Conservation (phyloP, 2,888 invertebrate genomes). For the Diaprepes abbreviatus region DNA sequence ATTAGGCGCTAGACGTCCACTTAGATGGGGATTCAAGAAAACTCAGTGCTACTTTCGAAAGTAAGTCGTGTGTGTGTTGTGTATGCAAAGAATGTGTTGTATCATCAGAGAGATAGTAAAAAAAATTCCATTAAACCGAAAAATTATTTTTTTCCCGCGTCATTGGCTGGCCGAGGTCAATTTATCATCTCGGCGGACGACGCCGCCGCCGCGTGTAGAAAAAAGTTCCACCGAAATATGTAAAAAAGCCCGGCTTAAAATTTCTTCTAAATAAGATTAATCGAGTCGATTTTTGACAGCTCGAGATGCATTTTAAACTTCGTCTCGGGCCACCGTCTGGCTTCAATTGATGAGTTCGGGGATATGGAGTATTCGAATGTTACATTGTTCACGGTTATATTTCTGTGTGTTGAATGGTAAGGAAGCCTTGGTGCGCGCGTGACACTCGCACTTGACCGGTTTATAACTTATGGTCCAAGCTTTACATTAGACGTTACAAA, state of each 20-base stretch:
- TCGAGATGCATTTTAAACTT: slow-evolving; percentile 49
- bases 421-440: too few relatives aligned
- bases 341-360: neutral
- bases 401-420: too few relatives aligned
- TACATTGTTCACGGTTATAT: too few relatives aligned
- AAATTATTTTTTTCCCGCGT: slow-evolving; percentile 24
- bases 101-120: neutral
- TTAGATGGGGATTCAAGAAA: too few relatives aligned
- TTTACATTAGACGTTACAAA: too few relatives aligned
- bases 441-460: too few relatives aligned
- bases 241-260: slow-evolving; percentile 61
- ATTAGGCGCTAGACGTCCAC: too few relatives aligned
- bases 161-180: slow-evolving; percentile 34
- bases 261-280: slow-evolving; percentile 60
- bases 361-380: neutral
- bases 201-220: slow-evolving; percentile 16
- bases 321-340: slow-evolving; percentile 47
- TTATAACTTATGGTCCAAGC: too few relatives aligned
- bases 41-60: too few relatives aligned
- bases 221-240: slow-evolving; percentile 59
- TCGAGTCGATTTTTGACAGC: slow-evolving; percentile 59
- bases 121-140: slow-evolving; percentile 1
- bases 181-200: slow-evolving; percentile 37
- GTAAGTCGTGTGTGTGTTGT: too few relatives aligned
- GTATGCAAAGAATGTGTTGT: too few relatives aligned